A percentile compares a stretch with the other conserved stretches of the same genome.
Evolutionary conservation across 2,888 invertebrate species (phyloP).

Genomic region (Sarcophaga caerulescens): DNA sequence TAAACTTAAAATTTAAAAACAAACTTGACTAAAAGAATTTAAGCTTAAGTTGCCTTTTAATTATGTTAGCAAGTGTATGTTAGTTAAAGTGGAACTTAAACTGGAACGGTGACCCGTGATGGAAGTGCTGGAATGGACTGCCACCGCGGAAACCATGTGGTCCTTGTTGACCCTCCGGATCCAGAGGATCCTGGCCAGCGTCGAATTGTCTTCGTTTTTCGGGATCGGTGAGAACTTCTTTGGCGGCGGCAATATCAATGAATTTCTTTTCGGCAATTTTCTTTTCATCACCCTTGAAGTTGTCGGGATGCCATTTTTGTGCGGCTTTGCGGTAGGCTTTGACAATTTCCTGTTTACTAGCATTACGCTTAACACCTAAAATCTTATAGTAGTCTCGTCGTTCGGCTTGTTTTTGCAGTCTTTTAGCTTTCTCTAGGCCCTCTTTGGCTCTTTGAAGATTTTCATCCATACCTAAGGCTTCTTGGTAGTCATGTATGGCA

Average conservation of each 20-base stretch:
- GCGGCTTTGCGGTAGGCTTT: conserved; percentile 98
- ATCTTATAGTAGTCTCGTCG: conserved; percentile 97
- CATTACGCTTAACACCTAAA: conserved; percentile 91
- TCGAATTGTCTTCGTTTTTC: conserved; percentile 98
- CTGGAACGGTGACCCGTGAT: conserved; percentile 94
- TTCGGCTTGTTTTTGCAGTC: conserved; percentile 95
- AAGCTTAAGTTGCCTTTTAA: conserved; percentile 58
- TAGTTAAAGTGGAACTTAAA: conserved; percentile 98
- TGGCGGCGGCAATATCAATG: conserved; percentile 99
- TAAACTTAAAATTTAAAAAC: conserved; percentile 53
- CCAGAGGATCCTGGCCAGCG: conserved; percentile 96
- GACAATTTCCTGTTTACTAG: conserved; percentile 94
- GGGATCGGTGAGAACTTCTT: conserved; percentile 93
- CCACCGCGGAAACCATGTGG: conserved; percentile 82
- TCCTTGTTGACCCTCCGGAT: conserved; percentile 90
- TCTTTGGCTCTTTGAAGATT: conserved; percentile 91
- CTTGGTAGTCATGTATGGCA: conserved; percentile 93
- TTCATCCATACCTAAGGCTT: conserved; percentile 92
- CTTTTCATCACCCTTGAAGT: conserved; percentile 93
- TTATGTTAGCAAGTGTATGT: conserved; percentile 66
- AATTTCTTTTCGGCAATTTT: conserved; percentile 98
- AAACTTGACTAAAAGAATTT: conserved; percentile 60
- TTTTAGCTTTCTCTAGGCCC: conserved; percentile 93
- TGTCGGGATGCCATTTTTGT: conserved; percentile 99
- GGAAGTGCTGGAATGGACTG: conserved; percentile 92